phyloP scores from a whole-genome alignment of 2,888 invertebrate species.

The Tricholauxania praeusta region DNA sequence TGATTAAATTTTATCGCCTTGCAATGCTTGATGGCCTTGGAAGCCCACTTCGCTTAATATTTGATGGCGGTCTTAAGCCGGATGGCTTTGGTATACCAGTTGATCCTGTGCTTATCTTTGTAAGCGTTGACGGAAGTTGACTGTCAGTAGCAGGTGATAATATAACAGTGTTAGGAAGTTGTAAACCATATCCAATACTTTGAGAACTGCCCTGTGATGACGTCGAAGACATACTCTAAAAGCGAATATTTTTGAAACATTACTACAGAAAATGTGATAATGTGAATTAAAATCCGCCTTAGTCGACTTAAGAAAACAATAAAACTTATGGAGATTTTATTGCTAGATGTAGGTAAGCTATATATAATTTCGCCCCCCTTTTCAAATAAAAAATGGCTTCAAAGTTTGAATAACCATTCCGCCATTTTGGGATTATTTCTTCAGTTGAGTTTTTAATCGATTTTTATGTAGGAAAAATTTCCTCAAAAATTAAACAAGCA shows the following conservation, averaged over 20 bases:
- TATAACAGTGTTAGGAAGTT: slow-evolving; percentile 24
- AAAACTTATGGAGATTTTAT: background rate
- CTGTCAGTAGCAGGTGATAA: slow-evolving; percentile 28
- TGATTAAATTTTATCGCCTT: slow-evolving; percentile 55
- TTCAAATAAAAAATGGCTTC: no score
- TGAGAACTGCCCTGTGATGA: slow-evolving; percentile 64
- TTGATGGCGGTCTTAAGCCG: slow-evolving; percentile 62
- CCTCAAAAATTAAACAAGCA: no score
- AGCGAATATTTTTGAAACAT: slow-evolving; percentile 2
- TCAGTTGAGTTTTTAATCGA: no score
- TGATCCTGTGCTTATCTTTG: slow-evolving; percentile 58
- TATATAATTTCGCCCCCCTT: background rate
- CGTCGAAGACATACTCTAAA: slow-evolving; percentile 65
- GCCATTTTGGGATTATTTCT: background rate
- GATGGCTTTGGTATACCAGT: slow-evolving; percentile 65
- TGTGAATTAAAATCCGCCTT: no score
- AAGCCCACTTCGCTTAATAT: slow-evolving; percentile 64
- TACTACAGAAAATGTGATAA: background rate
- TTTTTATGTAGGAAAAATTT: no score
- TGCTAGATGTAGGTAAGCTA: background rate
- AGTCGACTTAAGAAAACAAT: no score
- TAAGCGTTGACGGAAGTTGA: slow-evolving; percentile 46
- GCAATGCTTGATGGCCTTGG: slow-evolving; percentile 62
- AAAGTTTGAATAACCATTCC: background rate
- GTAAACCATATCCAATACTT: slow-evolving; percentile 47